Conservation (phyloP, 2,888 invertebrate species). For the Cosmia pyralina region DNA sequence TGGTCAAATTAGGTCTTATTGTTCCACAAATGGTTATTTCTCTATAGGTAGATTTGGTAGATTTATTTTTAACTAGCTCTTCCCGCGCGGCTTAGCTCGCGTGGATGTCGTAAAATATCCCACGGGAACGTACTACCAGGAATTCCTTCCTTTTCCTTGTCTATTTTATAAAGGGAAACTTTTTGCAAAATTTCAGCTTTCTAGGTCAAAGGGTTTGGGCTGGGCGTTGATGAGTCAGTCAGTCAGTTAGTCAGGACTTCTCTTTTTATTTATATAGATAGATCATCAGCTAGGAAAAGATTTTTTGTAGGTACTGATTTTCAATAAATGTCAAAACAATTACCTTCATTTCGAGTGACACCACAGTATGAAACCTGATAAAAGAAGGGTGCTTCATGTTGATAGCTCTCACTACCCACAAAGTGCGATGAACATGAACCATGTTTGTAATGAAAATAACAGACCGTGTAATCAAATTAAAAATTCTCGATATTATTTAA, state of each 20-base stretch:
- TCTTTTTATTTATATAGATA: too few species aligned
- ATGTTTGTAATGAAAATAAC: conserved; percentile 30
- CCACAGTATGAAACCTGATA: not conserved
- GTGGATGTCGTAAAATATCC: too few species aligned
- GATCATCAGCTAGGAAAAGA: too few species aligned
- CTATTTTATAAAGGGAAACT: too few species aligned
- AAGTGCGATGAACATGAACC: conserved; percentile 9
- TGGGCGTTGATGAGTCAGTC: too few species aligned
- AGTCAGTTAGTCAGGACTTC: too few species aligned
- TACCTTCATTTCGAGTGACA: too few species aligned
- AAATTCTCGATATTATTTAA: conserved; percentile 23
- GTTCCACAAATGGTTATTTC: not conserved
- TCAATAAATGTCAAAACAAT: not conserved
- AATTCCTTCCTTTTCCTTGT: too few species aligned
- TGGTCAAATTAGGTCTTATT: not conserved
- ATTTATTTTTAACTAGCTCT: not conserved
- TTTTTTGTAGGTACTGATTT: not conserved
- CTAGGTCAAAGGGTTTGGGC: too few species aligned
- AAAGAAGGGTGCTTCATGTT: not conserved
- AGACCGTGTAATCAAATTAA: conserved; percentile 16
- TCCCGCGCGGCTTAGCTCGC: too few species aligned
- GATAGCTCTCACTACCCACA: not conserved
- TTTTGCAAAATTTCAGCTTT: too few species aligned
- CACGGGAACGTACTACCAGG: too few species aligned
- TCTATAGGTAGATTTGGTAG: not conserved